Conservation (phyloP, 2,888 invertebrate species). For the Leucania comma region DNA sequence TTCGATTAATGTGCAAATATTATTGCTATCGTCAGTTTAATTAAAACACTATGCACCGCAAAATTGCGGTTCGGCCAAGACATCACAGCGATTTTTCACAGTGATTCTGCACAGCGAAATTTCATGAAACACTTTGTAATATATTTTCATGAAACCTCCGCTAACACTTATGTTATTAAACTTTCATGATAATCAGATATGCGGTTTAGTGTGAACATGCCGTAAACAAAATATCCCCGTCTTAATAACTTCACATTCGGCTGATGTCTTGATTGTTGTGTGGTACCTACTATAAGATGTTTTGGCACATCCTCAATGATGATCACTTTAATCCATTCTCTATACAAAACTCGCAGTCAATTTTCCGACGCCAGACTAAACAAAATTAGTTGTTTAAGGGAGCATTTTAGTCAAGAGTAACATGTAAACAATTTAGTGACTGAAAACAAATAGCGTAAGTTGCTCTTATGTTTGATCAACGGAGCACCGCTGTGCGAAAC, state of each 20-base stretch:
- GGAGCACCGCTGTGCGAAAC: constrained; percentile 63
- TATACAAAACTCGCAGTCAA: constrained; percentile 45
- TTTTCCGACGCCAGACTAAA: constrained; percentile 54
- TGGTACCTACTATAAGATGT: constrained; percentile 38
- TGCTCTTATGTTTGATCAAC: constrained; percentile 68
- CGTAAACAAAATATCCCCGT: constrained; percentile 29
- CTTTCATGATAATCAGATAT: constrained; percentile 44
- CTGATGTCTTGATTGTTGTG: constrained; percentile 33
- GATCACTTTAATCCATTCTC: constrained; percentile 47
- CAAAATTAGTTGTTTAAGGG: constrained; percentile 58
- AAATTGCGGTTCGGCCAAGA: constrained; percentile 48
- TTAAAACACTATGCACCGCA: constrained; percentile 49
- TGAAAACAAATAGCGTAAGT: constrained; percentile 72
- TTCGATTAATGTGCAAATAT: constrained; percentile 58
- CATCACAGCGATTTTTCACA: constrained; percentile 36
- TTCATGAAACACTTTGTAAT: constrained; percentile 43
- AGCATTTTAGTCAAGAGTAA: constrained; percentile 62
- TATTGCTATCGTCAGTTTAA: constrained; percentile 47
- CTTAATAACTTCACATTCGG: constrained; percentile 17
- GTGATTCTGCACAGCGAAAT: constrained; percentile 29
- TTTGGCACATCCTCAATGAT: constrained; percentile 56
- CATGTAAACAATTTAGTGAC: constrained; percentile 69
- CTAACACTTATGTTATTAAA: constrained; percentile 41
- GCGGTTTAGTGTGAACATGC: constrained; percentile 41
- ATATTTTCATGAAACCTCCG: constrained; percentile 30